Percentiles rank a stretch among this genome's conserved stretches.
phyloP scores from a whole-genome alignment of 2,888 invertebrate species.

The Pseudanteris insignis region DNA sequence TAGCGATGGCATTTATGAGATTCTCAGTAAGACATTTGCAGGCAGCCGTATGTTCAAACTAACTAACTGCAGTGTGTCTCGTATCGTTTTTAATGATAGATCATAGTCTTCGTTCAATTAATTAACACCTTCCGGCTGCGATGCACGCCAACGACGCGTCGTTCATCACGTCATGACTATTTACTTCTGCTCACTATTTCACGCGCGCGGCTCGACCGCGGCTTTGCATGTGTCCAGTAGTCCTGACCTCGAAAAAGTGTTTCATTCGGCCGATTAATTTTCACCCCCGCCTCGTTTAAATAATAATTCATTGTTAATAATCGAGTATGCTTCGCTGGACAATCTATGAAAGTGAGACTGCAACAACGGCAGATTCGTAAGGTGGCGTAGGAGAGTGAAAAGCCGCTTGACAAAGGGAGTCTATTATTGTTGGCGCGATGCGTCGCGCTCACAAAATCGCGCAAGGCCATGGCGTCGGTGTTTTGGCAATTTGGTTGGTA shows the following conservation, averaged over 20 bases:
- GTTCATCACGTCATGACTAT: conserved; percentile 35
- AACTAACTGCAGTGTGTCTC: conserved; percentile 24
- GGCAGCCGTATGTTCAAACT: conserved; percentile 18
- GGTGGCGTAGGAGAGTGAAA: not conserved
- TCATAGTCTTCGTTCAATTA: conserved; percentile 38
- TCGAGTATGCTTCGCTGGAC: no score
- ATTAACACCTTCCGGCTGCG: conserved; percentile 45
- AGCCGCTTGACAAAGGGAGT: conserved; percentile 8
- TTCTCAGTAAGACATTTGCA: conserved; percentile 9
- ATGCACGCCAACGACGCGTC: conserved; percentile 29
- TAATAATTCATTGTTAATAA: no score
- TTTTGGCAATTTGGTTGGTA: conserved; percentile 58
- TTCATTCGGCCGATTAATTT: conserved; percentile 39
- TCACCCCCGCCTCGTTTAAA: conserved; percentile 27
- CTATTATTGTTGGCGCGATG: not conserved
- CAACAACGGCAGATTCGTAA: not conserved
- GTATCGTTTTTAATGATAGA: conserved; percentile 34
- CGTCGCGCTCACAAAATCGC: not conserved
- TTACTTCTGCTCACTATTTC: conserved; percentile 37
- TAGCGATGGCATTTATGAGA: not conserved
- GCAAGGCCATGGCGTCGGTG: conserved; percentile 46
- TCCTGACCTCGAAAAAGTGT: conserved; percentile 45
- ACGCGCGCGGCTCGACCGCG: conserved; percentile 24
- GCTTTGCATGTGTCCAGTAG: conserved; percentile 12
- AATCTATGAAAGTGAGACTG: not conserved